Evolutionary conservation across 2,113 vertebrate genomes (phyloP).

Genomic region (Rhinopomastus cyanomelas): DNA sequence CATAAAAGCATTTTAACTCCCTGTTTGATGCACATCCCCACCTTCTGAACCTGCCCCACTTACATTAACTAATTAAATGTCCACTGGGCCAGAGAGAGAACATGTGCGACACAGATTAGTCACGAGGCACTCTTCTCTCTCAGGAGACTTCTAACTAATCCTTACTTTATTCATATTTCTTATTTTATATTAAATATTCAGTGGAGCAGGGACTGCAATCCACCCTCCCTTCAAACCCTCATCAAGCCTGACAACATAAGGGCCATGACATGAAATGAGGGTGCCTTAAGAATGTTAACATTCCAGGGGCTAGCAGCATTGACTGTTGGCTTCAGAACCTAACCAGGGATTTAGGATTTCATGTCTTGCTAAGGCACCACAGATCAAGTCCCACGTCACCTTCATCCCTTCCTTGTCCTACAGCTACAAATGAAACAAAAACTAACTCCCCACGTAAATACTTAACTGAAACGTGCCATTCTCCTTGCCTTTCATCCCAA

Average conservation of each 20-base stretch:
- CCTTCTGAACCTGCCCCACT: background rate
- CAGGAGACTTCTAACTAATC: background rate
- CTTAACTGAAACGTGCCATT: background rate
- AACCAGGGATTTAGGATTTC: background rate
- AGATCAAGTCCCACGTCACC: background rate
- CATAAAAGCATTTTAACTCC: background rate
- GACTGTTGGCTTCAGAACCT: background rate
- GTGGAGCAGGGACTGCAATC: background rate
- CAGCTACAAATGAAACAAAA: background rate
- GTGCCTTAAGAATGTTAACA: background rate
- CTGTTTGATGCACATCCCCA: background rate
- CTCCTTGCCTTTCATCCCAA: background rate
- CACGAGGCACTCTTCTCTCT: background rate
- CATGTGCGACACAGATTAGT: background rate
- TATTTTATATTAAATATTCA: slow-evolving; percentile 19
- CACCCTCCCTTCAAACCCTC: background rate
- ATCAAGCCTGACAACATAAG: slow-evolving; percentile 2
- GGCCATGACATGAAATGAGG: background rate
- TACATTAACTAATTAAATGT: background rate
- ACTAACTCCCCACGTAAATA: background rate
- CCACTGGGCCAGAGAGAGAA: background rate
- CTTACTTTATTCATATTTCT: slow-evolving; percentile 49
- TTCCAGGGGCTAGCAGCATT: background rate
- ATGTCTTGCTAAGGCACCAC: background rate
- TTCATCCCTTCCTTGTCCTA: background rate